Percentiles rank a stretch among this genome's conserved stretches.
These are phyloP conservation scores for Syngnathus rostellatus DNA, from an alignment of 2,797 vertebrate species.

Conservation along the genomic window DNA sequence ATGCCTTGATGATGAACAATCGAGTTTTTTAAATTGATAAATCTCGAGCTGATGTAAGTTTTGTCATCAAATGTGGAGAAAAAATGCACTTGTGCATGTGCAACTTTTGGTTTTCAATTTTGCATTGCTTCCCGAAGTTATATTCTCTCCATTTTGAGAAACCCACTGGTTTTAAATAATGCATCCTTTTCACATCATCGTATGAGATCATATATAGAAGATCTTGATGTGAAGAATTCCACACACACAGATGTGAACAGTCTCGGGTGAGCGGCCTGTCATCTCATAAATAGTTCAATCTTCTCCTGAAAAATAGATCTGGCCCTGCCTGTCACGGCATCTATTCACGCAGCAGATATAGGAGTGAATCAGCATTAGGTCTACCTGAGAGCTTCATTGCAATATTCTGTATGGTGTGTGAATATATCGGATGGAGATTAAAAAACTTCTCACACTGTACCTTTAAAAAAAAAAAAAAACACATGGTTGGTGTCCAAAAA, in stretches of 20 bases:
- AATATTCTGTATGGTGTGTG: neutral
- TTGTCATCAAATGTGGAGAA: neutral
- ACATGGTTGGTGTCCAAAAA: too few relatives aligned
- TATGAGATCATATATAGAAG: slow-evolving; percentile 14
- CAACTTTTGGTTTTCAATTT: neutral
- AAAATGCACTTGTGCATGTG: neutral
- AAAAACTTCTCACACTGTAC: too few relatives aligned
- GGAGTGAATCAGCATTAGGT: slow-evolving; percentile 10
- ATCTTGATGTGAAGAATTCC: neutral
- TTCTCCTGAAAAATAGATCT: slow-evolving; percentile 18
- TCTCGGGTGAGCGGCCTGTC: slow-evolving; percentile 8
- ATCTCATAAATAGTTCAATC: slow-evolving; percentile 11
- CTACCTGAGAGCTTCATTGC: neutral
- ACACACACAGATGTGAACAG: slow-evolving; percentile 5
- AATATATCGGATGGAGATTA: neutral
- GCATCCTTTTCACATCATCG: slow-evolving; percentile 8
- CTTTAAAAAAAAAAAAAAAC: too few relatives aligned
- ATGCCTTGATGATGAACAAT: too few relatives aligned
- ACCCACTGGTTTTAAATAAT: neutral
- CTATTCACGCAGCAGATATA: slow-evolving; percentile 14
- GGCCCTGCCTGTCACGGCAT: slow-evolving; percentile 15
- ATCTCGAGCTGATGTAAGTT: neutral
- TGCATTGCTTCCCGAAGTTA: neutral
- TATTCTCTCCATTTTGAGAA: neutral
- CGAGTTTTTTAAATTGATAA: too few relatives aligned